Evolutionary conservation across 1,140 invertebrate species (phyloP).

Genomic region (Andricus grossulariae): DNA sequence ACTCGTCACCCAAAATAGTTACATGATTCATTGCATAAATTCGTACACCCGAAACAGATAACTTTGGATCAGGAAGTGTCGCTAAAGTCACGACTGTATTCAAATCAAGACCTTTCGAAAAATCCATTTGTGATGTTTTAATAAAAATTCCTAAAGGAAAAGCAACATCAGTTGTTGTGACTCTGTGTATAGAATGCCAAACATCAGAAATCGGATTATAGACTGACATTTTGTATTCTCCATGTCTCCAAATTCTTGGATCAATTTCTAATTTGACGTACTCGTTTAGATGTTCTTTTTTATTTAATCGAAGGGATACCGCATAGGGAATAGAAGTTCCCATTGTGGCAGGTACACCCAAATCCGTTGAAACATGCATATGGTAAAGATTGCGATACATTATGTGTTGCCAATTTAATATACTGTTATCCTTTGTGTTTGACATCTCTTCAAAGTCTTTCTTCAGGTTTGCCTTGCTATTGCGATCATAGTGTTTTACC

Average conservation of each 20-base stretch:
- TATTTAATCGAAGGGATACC: slow-evolving; percentile 51
- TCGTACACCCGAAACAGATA: slow-evolving; percentile 57
- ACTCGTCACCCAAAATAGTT: slow-evolving; percentile 59
- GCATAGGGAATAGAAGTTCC: slow-evolving; percentile 58
- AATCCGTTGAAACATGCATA: slow-evolving; percentile 66
- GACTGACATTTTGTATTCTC: slow-evolving; percentile 62
- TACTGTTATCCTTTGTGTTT: background rate
- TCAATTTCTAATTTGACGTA: slow-evolving; percentile 47
- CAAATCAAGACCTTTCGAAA: slow-evolving; percentile 43
- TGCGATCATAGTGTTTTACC: slow-evolving; percentile 43
- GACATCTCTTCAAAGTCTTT: slow-evolving; percentile 23
- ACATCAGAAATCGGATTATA: slow-evolving; percentile 69
- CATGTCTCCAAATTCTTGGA: slow-evolving; percentile 55
- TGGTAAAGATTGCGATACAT: slow-evolving; percentile 55
- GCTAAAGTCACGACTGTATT: slow-evolving; percentile 49
- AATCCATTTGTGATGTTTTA: slow-evolving; percentile 56
- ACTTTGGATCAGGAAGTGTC: slow-evolving; percentile 55
- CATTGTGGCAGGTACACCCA: slow-evolving; percentile 69
- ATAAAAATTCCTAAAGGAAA: slow-evolving; percentile 60
- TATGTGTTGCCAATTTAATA: slow-evolving; percentile 44
- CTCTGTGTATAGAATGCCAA: slow-evolving; percentile 65
- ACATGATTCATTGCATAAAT: slow-evolving; percentile 59
- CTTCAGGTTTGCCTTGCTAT: slow-evolving; percentile 34
- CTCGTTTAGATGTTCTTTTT: slow-evolving; percentile 7
- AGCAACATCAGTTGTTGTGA: slow-evolving; percentile 53